Percentiles rank a stretch among this genome's conserved stretches.
Evolutionary conservation across 2,888 invertebrate genomes (phyloP).

Genomic region (Pardosa pseudoannulata): DNA sequence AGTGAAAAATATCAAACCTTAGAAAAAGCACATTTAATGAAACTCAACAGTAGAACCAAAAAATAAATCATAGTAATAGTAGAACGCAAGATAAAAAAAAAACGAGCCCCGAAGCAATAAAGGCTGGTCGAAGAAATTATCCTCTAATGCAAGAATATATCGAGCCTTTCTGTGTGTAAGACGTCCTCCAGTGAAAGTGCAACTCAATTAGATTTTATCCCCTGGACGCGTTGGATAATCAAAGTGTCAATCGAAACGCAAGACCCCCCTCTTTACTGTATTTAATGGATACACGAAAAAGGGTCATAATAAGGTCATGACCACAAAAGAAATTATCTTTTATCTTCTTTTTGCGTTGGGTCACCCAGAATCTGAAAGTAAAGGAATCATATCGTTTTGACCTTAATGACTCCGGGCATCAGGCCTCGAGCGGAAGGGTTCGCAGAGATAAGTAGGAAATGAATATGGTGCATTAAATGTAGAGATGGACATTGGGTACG

Average conservation of each 20-base stretch:
- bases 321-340: slow-evolving; percentile 1
- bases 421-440: background rate
- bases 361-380: background rate
- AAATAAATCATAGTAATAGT: too few species aligned
- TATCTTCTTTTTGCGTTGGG: background rate
- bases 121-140: background rate
- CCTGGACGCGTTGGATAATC: slow-evolving; percentile 10
- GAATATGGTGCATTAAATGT: background rate
- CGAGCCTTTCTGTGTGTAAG: background rate
- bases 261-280: background rate
- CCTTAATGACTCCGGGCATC: slow-evolving; percentile 70
- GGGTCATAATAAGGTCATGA: slow-evolving; percentile 15
- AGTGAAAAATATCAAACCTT: too few species aligned
- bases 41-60: too few species aligned
- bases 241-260: background rate
- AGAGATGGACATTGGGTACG: background rate
- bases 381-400: slow-evolving; percentile 63
- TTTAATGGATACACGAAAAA: background rate
- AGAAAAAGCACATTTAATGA: too few species aligned
- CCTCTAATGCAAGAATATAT: background rate
- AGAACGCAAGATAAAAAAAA: too few species aligned
- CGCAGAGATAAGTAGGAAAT: background rate
- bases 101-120: background rate
- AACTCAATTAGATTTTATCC: slow-evolving; percentile 19
- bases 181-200: background rate